Conservation (phyloP, 2,888 invertebrate genomes). For the Lepidochrysops patricia region DNA sequence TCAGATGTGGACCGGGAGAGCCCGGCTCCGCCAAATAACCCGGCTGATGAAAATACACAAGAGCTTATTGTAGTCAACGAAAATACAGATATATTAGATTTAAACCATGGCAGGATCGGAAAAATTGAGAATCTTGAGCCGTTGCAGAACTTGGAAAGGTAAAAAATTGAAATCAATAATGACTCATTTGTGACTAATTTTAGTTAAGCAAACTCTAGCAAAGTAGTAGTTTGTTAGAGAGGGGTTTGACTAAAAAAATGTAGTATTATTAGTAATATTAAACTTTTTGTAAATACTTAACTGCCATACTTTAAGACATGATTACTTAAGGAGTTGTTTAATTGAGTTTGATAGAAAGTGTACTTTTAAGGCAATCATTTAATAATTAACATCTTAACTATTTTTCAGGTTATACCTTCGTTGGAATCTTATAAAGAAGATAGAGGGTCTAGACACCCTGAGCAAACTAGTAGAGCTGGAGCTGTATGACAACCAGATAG, state of each 20-base stretch:
- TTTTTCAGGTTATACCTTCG: slow-evolving; percentile 81
- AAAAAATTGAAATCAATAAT: slow-evolving; percentile 17
- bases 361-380: no score
- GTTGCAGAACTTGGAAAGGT: slow-evolving; percentile 81
- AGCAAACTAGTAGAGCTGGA: slow-evolving; percentile 90
- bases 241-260: not conserved
- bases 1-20: slow-evolving; percentile 27
- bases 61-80: slow-evolving; percentile 80
- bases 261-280: no score
- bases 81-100: slow-evolving; percentile 82
- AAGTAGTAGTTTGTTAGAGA: not conserved
- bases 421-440: slow-evolving; percentile 96
- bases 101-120: slow-evolving; percentile 91
- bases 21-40: slow-evolving; percentile 39
- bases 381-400: not conserved
- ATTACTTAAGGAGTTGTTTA: no score
- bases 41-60: slow-evolving; percentile 57
- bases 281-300: no score
- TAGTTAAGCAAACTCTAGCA: no score
- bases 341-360: no score
- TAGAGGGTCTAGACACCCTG: slow-evolving; percentile 88
- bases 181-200: not conserved
- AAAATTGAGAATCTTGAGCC: slow-evolving; percentile 89
- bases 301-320: no score
- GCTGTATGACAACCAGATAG: slow-evolving; percentile 97